A percentile compares a stretch with the other conserved stretches of the same genome.
phyloP scores from a whole-genome alignment of 2,888 invertebrate genomes.

The Lasioglossum malachurum region DNA sequence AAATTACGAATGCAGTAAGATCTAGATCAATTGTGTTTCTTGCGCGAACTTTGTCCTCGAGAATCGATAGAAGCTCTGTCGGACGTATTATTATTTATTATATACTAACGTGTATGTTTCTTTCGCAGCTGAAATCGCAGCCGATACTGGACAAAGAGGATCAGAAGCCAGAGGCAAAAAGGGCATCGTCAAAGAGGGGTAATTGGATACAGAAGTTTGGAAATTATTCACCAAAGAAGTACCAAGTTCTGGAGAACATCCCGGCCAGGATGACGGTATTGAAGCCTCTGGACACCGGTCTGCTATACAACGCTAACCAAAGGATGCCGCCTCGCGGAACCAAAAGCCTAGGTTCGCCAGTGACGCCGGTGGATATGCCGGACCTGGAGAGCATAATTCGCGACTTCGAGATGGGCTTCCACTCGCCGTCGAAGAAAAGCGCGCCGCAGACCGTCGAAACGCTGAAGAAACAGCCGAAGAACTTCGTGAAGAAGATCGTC shows the following conservation, averaged over 20 bases:
- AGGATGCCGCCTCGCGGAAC: not conserved
- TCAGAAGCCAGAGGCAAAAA: not conserved
- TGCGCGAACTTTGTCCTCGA: too few relatives aligned
- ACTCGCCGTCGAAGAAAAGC: conserved; percentile 65
- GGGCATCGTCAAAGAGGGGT: not conserved
- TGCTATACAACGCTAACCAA: conserved; percentile 6
- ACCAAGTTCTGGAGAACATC: conserved; percentile 10
- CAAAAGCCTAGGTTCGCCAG: not conserved
- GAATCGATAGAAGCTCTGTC: not conserved
- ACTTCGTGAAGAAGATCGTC: conserved; percentile 78
- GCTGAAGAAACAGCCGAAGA: conserved; percentile 54
- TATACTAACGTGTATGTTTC: not conserved
- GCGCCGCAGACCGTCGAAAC: not conserved
- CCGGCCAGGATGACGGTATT: conserved; percentile 12
- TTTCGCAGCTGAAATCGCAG: conserved; percentile 5
- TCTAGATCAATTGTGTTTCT: too few relatives aligned
- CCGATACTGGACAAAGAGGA: not conserved
- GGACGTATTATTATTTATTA: not conserved
- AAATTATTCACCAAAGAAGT: conserved; percentile 50
- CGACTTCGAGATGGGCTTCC: conserved; percentile 72
- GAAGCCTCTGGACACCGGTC: conserved; percentile 13
- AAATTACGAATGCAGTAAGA: too few relatives aligned
- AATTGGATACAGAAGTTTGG: conserved; percentile 65
- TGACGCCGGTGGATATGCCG: conserved; percentile 42
- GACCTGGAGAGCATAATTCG: conserved; percentile 72